Conservation (phyloP, 2,888 invertebrate genomes). For the Hydroisotoma schaefferi region DNA sequence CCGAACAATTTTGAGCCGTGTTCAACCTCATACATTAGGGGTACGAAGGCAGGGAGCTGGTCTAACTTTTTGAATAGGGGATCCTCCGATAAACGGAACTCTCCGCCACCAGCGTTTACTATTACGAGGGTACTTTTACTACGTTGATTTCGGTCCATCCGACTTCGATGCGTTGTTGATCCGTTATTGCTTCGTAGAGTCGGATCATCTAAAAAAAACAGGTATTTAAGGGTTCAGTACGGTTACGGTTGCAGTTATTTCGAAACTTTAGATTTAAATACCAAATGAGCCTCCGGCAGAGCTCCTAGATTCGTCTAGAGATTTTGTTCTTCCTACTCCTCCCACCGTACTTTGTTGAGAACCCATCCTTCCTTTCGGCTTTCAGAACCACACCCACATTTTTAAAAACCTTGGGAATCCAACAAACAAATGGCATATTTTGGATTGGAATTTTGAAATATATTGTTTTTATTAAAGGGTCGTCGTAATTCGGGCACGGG, state of each 20-base stretch:
- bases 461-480: too few relatives aligned
- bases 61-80: conserved; percentile 30
- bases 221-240: background rate
- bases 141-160: conserved; percentile 2
- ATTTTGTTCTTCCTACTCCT: conserved; percentile 3
- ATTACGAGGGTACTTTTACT: conserved; percentile 36
- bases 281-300: background rate
- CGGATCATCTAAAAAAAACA: background rate
- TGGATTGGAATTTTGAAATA: too few relatives aligned
- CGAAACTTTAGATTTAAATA: background rate
- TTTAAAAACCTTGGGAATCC: too few relatives aligned
- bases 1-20: conserved; percentile 31
- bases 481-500: too few relatives aligned
- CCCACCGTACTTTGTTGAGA: conserved; percentile 8
- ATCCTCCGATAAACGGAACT: conserved; percentile 17
- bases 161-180: background rate
- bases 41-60: conserved; percentile 34
- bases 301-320: conserved; percentile 3
- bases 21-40: conserved; percentile 36
- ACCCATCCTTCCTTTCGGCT: conserved; percentile 7
- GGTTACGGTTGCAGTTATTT: background rate
- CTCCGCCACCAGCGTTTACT: conserved; percentile 21
- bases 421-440: too few relatives aligned
- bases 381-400: too few relatives aligned
- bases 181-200: background rate